Base-by-base conservation (phyloP, 1,140 invertebrate species). In the Pristionchus pacificus region DNA sequence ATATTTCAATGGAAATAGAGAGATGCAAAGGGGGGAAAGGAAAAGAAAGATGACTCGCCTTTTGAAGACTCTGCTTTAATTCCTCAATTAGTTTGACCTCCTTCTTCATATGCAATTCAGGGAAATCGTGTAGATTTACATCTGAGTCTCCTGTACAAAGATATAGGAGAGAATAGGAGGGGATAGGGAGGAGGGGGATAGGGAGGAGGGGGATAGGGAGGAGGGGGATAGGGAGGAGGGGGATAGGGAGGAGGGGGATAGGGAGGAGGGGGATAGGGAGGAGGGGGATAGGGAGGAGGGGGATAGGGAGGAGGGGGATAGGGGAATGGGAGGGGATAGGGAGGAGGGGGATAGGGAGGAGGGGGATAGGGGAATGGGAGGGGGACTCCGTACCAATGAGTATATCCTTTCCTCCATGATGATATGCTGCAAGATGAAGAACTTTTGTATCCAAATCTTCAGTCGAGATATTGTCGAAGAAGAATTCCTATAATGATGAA, bases 41-140 rank as follows among this genome's bases (percentile, higher is more conserved):
- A n/a, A n/a, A n/a, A n/a, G n/a, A n/a, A n/a, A 66, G 38, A 24
- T 31, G 13, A 38, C 19, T 32, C 6, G 81, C 82, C 76, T 83
- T 83, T 10, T 65, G 72, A 60, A 77, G 57, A n/a, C 70, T 68
- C 55, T 30, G 59, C 49, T 83, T 83, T 27, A 83, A 71, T 60
- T 83, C 82, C 59, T 84, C 82, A 28, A 83, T 77, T 55, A 83
- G 74, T 55, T 75, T 71, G 31, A 83, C 75, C 60, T 83, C 81
- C 63, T 84, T 83, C 70, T 83, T 83, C 6, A 78, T 68, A 24
- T 81, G 62, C 58, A 83, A 63, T 30, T 76, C 71, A 57, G 79
- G 70, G 25, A 83, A 68, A 28, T 83, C 81, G 61, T 64, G 67
- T 19, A 83, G 60, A n/a, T 80, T 79, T 19, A 84, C 71, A 31